Conservation (phyloP, 2,797 vertebrate genomes). For the Sebastes oblongus region DNA sequence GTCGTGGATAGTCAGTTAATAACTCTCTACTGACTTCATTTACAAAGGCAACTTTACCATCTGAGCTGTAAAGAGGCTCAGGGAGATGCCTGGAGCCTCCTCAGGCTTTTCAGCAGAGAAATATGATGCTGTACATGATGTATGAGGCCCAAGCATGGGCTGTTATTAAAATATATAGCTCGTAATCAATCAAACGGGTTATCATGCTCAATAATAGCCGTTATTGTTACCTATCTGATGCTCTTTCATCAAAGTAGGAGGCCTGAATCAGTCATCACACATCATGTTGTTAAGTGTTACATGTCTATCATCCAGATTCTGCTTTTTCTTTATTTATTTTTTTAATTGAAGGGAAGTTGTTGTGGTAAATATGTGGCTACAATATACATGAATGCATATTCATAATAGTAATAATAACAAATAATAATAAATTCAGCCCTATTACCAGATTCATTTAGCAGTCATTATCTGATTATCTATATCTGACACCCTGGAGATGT, state of each 20-base stretch:
- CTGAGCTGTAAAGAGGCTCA: slow-evolving; percentile 52
- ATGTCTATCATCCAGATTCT: not conserved
- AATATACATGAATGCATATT: not conserved
- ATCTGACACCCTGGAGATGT: too few relatives aligned
- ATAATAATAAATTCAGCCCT: too few relatives aligned
- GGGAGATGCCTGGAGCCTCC: slow-evolving; percentile 38
- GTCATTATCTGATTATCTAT: too few relatives aligned
- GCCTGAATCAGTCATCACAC: not conserved
- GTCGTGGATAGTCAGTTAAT: slow-evolving; percentile 24
- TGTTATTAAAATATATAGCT: slow-evolving; percentile 58
- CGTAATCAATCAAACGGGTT: slow-evolving; percentile 49
- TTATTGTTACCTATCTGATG: not conserved
- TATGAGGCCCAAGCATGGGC: slow-evolving; percentile 22
- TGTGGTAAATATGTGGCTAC: not conserved
- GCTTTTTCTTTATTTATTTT: not conserved
- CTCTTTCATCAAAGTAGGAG: not conserved
- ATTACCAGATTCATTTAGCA: too few relatives aligned
- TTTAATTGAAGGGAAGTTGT: not conserved
- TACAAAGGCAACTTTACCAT: slow-evolving; percentile 52
- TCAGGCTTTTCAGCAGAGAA: slow-evolving; percentile 37
- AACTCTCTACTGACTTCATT: slow-evolving; percentile 59
- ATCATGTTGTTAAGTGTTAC: not conserved
- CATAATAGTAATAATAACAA: too few relatives aligned
- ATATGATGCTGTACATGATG: slow-evolving; percentile 39
- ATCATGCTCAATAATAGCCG: slow-evolving; percentile 22